Evolutionary conservation across 37 sponge, comb jelly and placozoan species (phyloP).

Genomic region (Spongia lamella): DNA sequence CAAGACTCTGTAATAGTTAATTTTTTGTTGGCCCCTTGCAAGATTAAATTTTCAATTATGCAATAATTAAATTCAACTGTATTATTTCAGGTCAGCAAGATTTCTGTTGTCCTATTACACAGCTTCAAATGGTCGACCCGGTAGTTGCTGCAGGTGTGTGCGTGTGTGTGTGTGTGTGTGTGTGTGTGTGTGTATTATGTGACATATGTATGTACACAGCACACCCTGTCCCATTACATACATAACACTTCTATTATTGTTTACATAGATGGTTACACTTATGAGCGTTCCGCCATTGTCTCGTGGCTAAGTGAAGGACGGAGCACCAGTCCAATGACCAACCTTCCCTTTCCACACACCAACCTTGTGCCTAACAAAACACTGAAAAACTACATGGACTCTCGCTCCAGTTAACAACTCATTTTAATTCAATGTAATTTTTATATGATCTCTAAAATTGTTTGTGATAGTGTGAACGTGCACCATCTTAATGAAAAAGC

Average conservation of each 20-base stretch:
- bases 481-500: too few species aligned
- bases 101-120: conserved; percentile 71
- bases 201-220: too few species aligned
- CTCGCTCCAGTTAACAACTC: too few species aligned
- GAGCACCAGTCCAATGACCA: conserved; percentile 76
- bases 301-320: conserved; percentile 68
- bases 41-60: too few species aligned
- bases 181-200: background rate
- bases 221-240: background rate
- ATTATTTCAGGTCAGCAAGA: conserved; percentile 24
- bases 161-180: background rate
- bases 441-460: too few species aligned
- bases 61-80: too few species aligned
- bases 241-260: background rate
- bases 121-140: conserved; percentile 63
- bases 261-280: conserved; percentile 69
- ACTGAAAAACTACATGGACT: conserved; percentile 33
- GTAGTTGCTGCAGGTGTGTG: conserved; percentile 76
- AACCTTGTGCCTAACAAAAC: conserved; percentile 58
- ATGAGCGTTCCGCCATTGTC: conserved; percentile 73
- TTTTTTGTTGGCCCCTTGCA: too few species aligned
- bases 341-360: conserved; percentile 61
- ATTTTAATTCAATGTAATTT: too few species aligned
- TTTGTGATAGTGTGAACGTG: too few species aligned
- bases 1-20: too few species aligned